Base-by-base conservation (phyloP, 53 echinoderm and acorn worm genomes). In the Crossaster papposus region DNA sequence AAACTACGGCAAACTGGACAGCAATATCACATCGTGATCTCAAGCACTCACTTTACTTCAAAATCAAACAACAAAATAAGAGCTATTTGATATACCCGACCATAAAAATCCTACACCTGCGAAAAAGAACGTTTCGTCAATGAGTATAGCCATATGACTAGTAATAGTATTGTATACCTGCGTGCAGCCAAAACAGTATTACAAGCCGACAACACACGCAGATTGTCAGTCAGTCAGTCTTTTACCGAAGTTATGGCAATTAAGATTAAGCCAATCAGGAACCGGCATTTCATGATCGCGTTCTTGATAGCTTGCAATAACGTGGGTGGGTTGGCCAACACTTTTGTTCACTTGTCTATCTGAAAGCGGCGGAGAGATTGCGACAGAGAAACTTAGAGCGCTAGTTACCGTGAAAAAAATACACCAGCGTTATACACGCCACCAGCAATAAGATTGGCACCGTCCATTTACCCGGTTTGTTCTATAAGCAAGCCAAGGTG, bases 251-350 rank as follows among this genome's bases (percentile, higher is more conserved):
- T 72, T 72, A 72, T n/a, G 72, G 85, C 72, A 85, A 85, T 85
- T 72, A 85, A 85, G 85, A 72, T 85, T 85, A 38, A 70, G 35
- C 85, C 85, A 85, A 85, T 85, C 85, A 72, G 37, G 53, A 33
- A 5, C 30, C 53, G 52, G 72, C 72, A 72, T 53, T 83, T 72
- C 72, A 30, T 2, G 72, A 54, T 32, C 26, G 50, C 78, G 44
- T 78, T 30, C 23, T 50, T 12, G 23, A 17, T 24, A 29, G 51
- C 33, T 35, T n/a, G 31, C 24, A 9, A 72, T 73, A 54, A 73
- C 85, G 85, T 73, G 85, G 30, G 85, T 50, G 74, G 85, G 54
- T 85, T 85, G 85, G 82, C 37, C 37, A 53, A 72, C 54, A 53
- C 53, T 20, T 22, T 22, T 80, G 62, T 58, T 17, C 58, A 80